Conservation (phyloP, 1,140 invertebrate species). For the Patella vulgata region DNA sequence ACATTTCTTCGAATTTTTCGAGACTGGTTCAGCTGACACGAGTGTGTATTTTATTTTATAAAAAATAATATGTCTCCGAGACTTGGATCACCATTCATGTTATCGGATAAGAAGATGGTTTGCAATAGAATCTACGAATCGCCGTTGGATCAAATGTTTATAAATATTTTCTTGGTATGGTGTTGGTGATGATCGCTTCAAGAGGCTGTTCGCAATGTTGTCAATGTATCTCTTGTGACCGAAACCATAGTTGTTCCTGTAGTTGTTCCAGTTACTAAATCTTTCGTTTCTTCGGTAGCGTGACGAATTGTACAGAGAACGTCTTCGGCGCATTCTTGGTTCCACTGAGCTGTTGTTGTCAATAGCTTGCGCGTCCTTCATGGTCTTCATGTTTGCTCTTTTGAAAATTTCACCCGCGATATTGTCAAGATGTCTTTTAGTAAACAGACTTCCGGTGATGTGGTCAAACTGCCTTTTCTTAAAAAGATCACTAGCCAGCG, state of each 20-base stretch:
- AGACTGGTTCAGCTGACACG: too few species aligned
- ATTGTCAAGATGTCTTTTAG: not conserved
- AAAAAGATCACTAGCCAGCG: not conserved
- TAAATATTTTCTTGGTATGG: not conserved
- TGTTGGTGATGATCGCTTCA: not conserved
- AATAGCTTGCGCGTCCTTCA: not conserved
- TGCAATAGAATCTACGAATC: conserved; percentile 7
- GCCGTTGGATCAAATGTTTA: not conserved
- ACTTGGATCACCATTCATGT: too few species aligned
- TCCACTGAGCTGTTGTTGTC: too few species aligned
- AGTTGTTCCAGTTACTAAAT: too few species aligned
- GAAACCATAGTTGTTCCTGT: too few species aligned
- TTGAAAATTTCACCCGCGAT: conserved; percentile 4
- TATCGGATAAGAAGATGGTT: conserved; percentile 1
- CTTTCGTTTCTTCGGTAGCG: too few species aligned
- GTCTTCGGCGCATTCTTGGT: too few species aligned
- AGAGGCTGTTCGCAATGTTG: not conserved
- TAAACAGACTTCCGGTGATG: conserved; percentile 4
- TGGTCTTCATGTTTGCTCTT: not conserved
- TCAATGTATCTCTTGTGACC: not conserved
- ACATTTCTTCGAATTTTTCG: too few species aligned
- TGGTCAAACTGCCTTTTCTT: not conserved
- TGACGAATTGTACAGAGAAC: too few species aligned
- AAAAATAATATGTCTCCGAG: too few species aligned
- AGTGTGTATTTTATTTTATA: too few species aligned